Evolutionary conservation across 2,888 invertebrate genomes (phyloP).

Genomic region (Dichetophora obliterata): DNA sequence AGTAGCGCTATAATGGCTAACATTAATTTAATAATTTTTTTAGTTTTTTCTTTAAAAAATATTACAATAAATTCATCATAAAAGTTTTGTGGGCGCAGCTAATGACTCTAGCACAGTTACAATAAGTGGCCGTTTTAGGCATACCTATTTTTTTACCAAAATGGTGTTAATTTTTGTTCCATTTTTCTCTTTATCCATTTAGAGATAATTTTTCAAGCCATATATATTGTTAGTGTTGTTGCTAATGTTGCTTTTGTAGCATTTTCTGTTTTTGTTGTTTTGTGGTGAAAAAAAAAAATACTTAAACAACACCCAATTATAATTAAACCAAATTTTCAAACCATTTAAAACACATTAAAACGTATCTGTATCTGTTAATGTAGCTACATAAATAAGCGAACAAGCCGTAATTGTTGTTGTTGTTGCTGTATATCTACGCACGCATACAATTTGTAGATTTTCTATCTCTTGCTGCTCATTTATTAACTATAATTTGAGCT

Average conservation of each 20-base stretch:
- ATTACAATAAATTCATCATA: too few relatives aligned
- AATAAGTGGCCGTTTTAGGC: constrained; percentile 24
- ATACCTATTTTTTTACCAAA: neutral
- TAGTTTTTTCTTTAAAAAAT: too few relatives aligned
- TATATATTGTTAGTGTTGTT: too few relatives aligned
- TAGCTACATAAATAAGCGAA: neutral
- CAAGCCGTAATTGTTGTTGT: constrained; percentile 39
- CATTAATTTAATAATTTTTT: too few relatives aligned
- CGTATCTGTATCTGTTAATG: neutral
- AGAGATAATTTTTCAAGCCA: neutral
- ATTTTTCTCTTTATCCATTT: neutral
- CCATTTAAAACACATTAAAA: constrained; percentile 64
- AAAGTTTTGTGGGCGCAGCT: neutral
- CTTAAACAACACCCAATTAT: constrained; percentile 52
- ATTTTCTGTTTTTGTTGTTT: constrained; percentile 1
- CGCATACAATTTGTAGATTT: constrained; percentile 2
- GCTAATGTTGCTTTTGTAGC: neutral
- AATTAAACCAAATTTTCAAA: constrained; percentile 63
- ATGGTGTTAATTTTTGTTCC: neutral
- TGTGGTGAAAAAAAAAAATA: neutral
- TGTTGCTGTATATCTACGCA: neutral
- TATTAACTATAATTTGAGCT: constrained; percentile 16
- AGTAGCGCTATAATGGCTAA: too few relatives aligned
- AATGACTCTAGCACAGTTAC: neutral
- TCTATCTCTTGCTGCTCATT: constrained; percentile 10